Evolutionary conservation across 2,888 invertebrate species (phyloP).

Genomic region (Odontocolon sp.): DNA sequence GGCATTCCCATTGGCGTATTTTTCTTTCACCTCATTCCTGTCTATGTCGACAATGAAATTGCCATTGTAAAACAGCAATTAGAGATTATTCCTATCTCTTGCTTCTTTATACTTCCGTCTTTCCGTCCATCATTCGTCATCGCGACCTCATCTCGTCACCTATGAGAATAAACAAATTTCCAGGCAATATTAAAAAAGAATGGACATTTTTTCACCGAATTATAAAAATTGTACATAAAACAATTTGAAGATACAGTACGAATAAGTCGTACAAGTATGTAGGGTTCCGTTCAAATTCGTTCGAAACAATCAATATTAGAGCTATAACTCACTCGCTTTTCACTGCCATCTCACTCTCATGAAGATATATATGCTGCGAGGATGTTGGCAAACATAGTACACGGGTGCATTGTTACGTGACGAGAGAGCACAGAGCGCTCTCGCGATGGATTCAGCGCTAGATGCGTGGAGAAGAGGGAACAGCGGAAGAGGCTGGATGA

Average conservation of each 20-base stretch:
- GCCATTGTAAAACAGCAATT: slow-evolving; percentile 76
- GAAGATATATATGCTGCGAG: slow-evolving; percentile 73
- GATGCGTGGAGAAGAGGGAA: slow-evolving; percentile 30
- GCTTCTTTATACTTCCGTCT: slow-evolving; percentile 70
- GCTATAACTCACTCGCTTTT: slow-evolving; percentile 47
- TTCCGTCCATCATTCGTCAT: slow-evolving; percentile 11
- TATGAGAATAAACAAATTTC: not conserved
- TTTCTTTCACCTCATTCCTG: slow-evolving; percentile 42
- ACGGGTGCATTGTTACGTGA: slow-evolving; percentile 73
- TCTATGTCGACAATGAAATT: slow-evolving; percentile 66
- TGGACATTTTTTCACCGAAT: too few relatives aligned
- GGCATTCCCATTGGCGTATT: slow-evolving; percentile 35
- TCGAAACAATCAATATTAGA: slow-evolving; percentile 77
- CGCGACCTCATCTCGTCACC: not conserved
- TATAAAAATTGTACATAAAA: too few relatives aligned
- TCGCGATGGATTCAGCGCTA: slow-evolving; percentile 49
- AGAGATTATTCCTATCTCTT: slow-evolving; percentile 72
- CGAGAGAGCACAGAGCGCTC: slow-evolving; percentile 54
- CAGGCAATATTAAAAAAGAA: not conserved
- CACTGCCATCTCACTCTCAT: slow-evolving; percentile 24
- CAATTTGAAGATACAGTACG: not conserved
- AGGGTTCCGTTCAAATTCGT: slow-evolving; percentile 68
- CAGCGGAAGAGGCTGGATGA: slow-evolving; percentile 59
- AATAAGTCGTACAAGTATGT: not conserved
- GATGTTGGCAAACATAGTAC: slow-evolving; percentile 76